Evolutionary conservation across 2,888 invertebrate genomes (phyloP), one percentile per base, ranked within the genome.

Genomic region (Pocota personata): DNA sequence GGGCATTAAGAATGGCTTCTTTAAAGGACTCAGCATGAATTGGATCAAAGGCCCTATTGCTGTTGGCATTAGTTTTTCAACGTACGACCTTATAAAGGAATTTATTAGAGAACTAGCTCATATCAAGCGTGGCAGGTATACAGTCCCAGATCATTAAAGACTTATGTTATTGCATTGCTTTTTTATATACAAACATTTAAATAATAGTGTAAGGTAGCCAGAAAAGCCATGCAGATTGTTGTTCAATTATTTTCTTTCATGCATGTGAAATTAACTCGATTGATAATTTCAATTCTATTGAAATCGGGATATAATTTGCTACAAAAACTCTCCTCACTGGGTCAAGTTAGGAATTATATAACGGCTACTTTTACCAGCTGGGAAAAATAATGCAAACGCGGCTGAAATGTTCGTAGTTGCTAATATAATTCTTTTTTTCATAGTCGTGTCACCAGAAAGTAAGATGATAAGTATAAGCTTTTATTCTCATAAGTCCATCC

Each of bases 1-100:
- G 92, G 99, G 99, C 32, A 91, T 97, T 27, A 95, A 95, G 91
- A 94, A 95, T 64, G 99, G 99, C 0, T 96, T 99, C 92, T 99
- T 97, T 94, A 99, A 99, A 93, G 99, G 99, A 0, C 94, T 99
- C n/a, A 98, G 97, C 89, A 98, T 99, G 98, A 99, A 99, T 93
- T 99, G 99, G 98, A 96, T 99, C 67, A 97, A 97, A 91, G 97
- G 97, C 0, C 97, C 97, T 6, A 95, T 97, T 66, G 96, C 97
- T 0, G 97, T 97, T 8, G 99, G 99, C 77, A 98, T 99, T 89
- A 98, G 98, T 89, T 99, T 99, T 93, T 97, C 98, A 3, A 97
- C 97, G 0, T 98, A 98, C 92, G 99, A 99, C 92, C 93, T 94
- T 50, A 95, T 96, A 80, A 95, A 95, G 88, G 94, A 94, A 72